These are phyloP conservation scores for Axinella damicornis DNA, from an alignment of 37 sponge, comb jelly and placozoan genomes.

Conservation along the genomic window DNA sequence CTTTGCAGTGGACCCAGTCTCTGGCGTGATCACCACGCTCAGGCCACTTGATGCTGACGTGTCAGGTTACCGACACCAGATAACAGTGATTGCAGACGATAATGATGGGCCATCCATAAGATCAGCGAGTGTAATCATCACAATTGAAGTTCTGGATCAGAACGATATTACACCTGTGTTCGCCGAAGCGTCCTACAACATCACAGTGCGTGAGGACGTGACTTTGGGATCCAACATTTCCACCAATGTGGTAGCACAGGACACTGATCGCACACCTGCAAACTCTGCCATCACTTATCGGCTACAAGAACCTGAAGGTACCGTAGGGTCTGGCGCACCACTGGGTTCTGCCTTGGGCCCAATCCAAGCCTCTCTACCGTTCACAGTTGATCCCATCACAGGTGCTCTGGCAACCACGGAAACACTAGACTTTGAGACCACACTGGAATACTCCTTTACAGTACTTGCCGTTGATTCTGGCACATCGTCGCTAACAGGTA, in stretches of 20 bases:
- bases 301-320: not conserved
- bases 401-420: constrained; percentile 30
- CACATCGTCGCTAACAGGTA: not conserved
- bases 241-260: constrained; percentile 24
- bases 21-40: constrained; percentile 37
- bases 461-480: constrained; percentile 52
- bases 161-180: constrained; percentile 80
- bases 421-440: constrained; percentile 35
- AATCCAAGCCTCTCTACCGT: constrained; percentile 10
- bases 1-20: constrained; percentile 31
- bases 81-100: constrained; percentile 50
- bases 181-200: not conserved
- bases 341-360: constrained; percentile 3
- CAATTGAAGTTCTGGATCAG: constrained; percentile 46
- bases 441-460: constrained; percentile 17
- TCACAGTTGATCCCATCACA: constrained; percentile 31
- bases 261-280: constrained; percentile 20
- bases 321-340: not conserved
- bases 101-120: constrained; percentile 27
- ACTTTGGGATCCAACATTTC: constrained; percentile 8
- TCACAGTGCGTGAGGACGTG: constrained; percentile 37
- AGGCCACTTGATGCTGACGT: constrained; percentile 40
- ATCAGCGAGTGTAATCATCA: constrained; percentile 9
- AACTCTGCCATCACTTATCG: constrained; percentile 41
- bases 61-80: not conserved